These are phyloP conservation scores for Nycticebus coucang DNA, from an alignment of 2,113 vertebrate genomes.

Conservation along the genomic window DNA sequence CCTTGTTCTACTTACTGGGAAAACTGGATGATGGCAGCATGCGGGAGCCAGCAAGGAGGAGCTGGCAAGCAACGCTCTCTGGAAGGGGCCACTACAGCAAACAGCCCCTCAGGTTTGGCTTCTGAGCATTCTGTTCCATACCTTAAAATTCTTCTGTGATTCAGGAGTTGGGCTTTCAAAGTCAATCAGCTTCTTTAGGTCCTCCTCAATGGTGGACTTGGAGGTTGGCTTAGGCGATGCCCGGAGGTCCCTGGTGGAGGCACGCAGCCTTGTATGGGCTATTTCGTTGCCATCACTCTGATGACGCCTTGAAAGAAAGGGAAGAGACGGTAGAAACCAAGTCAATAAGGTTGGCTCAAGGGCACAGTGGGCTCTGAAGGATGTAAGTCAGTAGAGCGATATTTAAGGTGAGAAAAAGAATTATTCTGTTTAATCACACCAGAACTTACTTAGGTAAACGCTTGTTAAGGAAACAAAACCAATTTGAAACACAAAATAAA, in stretches of 20 bases:
- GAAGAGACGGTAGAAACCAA: constrained; percentile 71
- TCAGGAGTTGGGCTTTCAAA: constrained; percentile 91
- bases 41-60: background rate
- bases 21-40: accelerated
- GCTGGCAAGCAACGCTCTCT: accelerated
- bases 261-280: constrained; percentile 88
- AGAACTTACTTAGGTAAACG: constrained; percentile 36
- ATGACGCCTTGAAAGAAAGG: constrained; percentile 89
- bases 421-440: constrained; percentile 8
- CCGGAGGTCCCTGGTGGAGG: constrained; percentile 94
- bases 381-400: background rate
- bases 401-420: background rate
- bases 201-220: constrained; percentile 95
- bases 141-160: constrained; percentile 93
- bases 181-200: constrained; percentile 93
- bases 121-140: constrained; percentile 68
- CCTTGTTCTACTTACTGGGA: background rate
- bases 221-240: constrained; percentile 91
- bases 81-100: background rate
- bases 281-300: constrained; percentile 93
- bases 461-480: constrained; percentile 68
- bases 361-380: constrained; percentile 16
- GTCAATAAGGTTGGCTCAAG: constrained; percentile 42
- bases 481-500: constrained; percentile 39
- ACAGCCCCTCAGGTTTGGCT: accelerated